A percentile compares a stretch with the other conserved stretches of the same genome.
Evolutionary conservation across 2,113 vertebrate species (phyloP).

Genomic region (Hemibagrus wyckioides): DNA sequence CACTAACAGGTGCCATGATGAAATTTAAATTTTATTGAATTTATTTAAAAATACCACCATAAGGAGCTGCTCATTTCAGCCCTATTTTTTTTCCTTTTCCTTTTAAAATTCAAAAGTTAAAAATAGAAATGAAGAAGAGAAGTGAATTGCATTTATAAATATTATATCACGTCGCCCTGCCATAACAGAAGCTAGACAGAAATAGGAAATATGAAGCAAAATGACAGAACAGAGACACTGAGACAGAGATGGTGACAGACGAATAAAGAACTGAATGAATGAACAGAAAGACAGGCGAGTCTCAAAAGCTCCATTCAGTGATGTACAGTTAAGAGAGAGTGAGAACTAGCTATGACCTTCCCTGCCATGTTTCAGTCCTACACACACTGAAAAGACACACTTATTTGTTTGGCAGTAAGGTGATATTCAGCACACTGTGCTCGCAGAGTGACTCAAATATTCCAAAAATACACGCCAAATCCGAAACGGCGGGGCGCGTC

Average conservation of each 20-base stretch:
- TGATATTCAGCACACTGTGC: neutral
- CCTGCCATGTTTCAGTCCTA: neutral
- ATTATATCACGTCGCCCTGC: neutral
- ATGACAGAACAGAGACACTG: neutral
- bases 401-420: neutral
- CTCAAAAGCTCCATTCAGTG: neutral
- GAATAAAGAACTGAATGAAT: neutral
- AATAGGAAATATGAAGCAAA: neutral
- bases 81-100: too few species aligned
- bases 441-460: neutral
- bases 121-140: neutral
- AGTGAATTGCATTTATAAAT: too few species aligned
- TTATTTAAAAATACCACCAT: too few species aligned
- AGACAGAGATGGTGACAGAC: neutral
- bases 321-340: neutral
- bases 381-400: neutral
- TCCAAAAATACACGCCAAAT: neutral
- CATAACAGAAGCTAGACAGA: neutral
- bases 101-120: too few species aligned
- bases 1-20: too few species aligned
- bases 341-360: neutral
- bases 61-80: too few species aligned
- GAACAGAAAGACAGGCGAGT: neutral
- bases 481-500: neutral
- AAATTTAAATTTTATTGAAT: too few species aligned